These are phyloP conservation scores for Eupeodes corollae DNA, from an alignment of 1,140 invertebrate genomes.

Conservation along the genomic window DNA sequence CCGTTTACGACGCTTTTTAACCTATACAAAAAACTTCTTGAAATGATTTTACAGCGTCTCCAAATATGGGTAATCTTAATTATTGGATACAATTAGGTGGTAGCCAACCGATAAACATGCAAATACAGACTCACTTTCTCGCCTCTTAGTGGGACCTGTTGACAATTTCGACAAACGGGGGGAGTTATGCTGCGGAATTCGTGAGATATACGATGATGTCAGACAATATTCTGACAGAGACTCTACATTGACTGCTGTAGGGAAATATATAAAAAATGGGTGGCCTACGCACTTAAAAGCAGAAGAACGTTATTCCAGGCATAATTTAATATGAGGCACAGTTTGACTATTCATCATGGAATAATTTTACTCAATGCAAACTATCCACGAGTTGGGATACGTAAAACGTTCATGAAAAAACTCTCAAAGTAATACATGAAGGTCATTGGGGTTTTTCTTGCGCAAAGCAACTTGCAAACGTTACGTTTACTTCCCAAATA, in stretches of 20 bases:
- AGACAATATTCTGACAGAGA: slow-evolving; percentile 1
- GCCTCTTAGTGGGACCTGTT: neutral
- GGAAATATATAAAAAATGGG: neutral
- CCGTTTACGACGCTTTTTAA: slow-evolving; percentile 32
- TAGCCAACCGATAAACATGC: slow-evolving; percentile 2
- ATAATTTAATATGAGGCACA: neutral
- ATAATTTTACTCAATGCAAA: slow-evolving; percentile 2
- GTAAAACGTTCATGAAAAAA: slow-evolving; percentile 11
- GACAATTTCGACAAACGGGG: slow-evolving; percentile 7
- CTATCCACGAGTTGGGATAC: slow-evolving; percentile 18
- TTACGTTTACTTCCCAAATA: too few relatives aligned
- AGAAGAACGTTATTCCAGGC: too few relatives aligned
- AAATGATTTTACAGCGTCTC: slow-evolving; percentile 3
- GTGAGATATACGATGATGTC: too few relatives aligned
- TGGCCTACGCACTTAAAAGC: too few relatives aligned
- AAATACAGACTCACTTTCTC: slow-evolving; percentile 2
- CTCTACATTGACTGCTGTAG: neutral
- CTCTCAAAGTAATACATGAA: slow-evolving; percentile 33
- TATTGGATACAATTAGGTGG: slow-evolving; percentile 6
- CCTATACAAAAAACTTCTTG: slow-evolving; percentile 9
- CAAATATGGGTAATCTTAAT: slow-evolving; percentile 6
- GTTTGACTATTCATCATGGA: slow-evolving; percentile 2
- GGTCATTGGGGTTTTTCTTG: slow-evolving; percentile 38
- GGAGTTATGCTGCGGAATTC: too few relatives aligned
- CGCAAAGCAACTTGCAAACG: slow-evolving; percentile 40